phyloP scores from a whole-genome alignment of 1,140 invertebrate genomes.

The Drosophila pseudoobscura region DNA sequence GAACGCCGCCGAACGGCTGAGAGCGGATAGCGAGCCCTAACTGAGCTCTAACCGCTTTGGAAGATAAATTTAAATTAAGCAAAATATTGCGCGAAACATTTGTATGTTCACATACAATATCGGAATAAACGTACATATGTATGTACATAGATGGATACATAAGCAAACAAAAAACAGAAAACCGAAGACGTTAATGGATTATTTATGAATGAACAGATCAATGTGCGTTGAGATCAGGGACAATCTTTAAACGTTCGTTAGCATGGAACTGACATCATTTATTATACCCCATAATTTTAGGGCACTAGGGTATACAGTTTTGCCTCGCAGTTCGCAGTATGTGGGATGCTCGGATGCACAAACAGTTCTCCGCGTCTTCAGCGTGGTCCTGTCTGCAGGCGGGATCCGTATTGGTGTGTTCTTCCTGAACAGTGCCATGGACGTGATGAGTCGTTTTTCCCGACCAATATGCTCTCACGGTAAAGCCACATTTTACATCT shows the following conservation, averaged over 20 bases:
- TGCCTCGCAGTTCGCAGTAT: too few relatives aligned
- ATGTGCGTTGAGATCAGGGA: constrained; percentile 33
- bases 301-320: too few relatives aligned
- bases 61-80: constrained; percentile 38
- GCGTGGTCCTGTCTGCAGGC: too few relatives aligned
- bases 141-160: constrained; percentile 4
- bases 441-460: too few relatives aligned
- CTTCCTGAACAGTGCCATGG: too few relatives aligned
- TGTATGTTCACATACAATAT: constrained; percentile 1
- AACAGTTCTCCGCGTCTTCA: too few relatives aligned
- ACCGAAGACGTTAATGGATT: constrained; percentile 9
- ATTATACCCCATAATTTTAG: neutral
- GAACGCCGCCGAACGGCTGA: constrained; percentile 12
- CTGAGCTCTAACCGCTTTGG: constrained; percentile 23
- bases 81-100: constrained; percentile 12
- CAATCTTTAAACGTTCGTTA: constrained; percentile 28
- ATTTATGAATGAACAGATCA: constrained; percentile 39
- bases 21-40: constrained; percentile 39
- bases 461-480: too few relatives aligned
- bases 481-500: too few relatives aligned
- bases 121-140: neutral
- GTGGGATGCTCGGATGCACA: too few relatives aligned
- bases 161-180: constrained; percentile 23
- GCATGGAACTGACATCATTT: constrained; percentile 37
- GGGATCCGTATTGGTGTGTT: too few relatives aligned